These are phyloP conservation scores for Dusona sp. DNA, from an alignment of 2,888 invertebrate genomes.

Conservation along the genomic window DNA sequence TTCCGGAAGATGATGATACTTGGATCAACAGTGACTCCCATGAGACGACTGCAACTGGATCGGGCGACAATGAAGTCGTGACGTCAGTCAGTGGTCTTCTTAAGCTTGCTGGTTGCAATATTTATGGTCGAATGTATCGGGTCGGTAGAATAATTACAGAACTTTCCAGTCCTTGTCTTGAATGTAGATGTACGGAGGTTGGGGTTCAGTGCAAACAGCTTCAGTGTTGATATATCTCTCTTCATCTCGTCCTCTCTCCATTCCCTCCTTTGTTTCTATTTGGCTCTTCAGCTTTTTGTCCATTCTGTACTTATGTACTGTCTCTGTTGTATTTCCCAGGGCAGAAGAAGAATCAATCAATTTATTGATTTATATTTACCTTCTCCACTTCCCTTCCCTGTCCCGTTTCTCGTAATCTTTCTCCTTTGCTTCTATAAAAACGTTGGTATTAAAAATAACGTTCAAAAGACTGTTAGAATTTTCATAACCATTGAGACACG, in stretches of 20 bases:
- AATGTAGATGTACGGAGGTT: slow-evolving; percentile 94
- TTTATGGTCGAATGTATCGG: slow-evolving; percentile 95
- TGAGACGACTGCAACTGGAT: slow-evolving; percentile 69
- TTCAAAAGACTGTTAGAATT: slow-evolving; percentile 8
- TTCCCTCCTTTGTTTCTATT: background rate
- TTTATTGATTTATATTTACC: background rate
- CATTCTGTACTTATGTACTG: background rate
- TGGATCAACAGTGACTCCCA: slow-evolving; percentile 63
- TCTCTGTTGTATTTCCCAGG: background rate
- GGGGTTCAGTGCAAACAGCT: slow-evolving; percentile 93
- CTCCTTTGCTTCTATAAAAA: background rate
- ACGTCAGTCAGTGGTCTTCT: slow-evolving; percentile 86
- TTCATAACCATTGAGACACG: background rate
- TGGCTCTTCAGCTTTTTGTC: background rate
- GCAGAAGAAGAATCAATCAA: background rate
- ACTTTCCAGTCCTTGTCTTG: slow-evolving; percentile 92
- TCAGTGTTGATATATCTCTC: slow-evolving; percentile 85
- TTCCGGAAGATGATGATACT: slow-evolving; percentile 41
- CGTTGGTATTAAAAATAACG: slow-evolving; percentile 1
- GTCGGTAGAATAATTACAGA: slow-evolving; percentile 93
- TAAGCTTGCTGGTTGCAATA: slow-evolving; percentile 95
- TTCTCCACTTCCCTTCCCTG: background rate
- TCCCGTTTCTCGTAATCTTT: background rate
- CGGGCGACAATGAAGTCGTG: slow-evolving; percentile 76
- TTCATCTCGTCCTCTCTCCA: background rate